Conservation (phyloP, 2,113 vertebrate genomes). For the Meles meles region DNA sequence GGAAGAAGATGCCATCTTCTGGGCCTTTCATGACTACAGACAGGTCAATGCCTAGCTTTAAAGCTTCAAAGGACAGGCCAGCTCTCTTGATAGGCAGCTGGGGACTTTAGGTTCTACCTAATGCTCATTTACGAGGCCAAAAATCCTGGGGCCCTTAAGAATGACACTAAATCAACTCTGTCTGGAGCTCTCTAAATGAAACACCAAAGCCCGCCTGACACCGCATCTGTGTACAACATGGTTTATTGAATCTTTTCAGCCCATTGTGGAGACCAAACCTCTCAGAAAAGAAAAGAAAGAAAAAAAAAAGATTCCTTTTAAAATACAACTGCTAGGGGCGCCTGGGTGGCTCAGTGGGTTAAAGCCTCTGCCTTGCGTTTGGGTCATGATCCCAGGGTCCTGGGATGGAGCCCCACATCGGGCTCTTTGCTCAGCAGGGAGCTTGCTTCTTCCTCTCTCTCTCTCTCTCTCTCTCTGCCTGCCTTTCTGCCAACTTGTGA, state of each 20-base stretch:
- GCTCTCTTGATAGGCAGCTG: not conserved
- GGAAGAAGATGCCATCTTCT: not conserved
- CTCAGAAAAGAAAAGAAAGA: not conserved
- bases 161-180: not conserved
- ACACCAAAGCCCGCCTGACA: not conserved
- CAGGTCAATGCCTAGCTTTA: not conserved
- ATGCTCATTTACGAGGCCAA: not conserved
- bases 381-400: too few relatives aligned
- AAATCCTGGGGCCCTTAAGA: not conserved
- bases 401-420: too few relatives aligned
- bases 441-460: too few relatives aligned
- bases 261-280: not conserved
- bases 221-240: not conserved
- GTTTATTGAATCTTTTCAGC: not conserved
- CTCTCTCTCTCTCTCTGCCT: too few relatives aligned
- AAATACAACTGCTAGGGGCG: not conserved
- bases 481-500: too few relatives aligned
- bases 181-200: not conserved
- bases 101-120: not conserved
- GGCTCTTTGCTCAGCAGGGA: too few relatives aligned
- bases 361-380: too few relatives aligned
- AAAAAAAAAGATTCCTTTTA: not conserved
- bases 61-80: not conserved
- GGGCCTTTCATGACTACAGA: not conserved
- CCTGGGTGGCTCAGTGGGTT: too few relatives aligned